Conservation (phyloP, 2,888 invertebrate species). For the Ennomos erosarius region DNA sequence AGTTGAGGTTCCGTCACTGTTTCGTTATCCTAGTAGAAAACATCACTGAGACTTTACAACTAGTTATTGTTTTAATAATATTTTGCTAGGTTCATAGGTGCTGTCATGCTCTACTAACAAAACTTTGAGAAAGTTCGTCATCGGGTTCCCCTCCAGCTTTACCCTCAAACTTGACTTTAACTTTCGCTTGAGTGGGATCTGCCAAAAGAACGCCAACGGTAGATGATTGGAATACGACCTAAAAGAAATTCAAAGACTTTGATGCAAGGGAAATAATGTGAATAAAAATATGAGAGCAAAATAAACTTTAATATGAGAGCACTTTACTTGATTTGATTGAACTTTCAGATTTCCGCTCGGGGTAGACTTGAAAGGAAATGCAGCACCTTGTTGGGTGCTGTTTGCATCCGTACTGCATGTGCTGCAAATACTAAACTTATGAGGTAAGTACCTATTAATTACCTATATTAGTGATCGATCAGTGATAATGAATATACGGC, state of each 20-base stretch:
- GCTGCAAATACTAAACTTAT: conserved; percentile 47
- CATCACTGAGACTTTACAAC: neutral
- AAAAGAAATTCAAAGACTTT: conserved; percentile 26
- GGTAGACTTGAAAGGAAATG: conserved; percentile 88
- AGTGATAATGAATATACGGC: too few species aligned
- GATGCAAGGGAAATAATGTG: too few species aligned
- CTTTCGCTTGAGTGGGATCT: conserved; percentile 87
- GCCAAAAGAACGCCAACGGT: conserved; percentile 88
- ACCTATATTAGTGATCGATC: too few species aligned
- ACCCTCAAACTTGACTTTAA: conserved; percentile 84
- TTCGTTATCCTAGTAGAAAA: conserved; percentile 49
- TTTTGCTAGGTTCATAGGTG: too few species aligned
- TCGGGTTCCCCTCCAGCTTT: conserved; percentile 62
- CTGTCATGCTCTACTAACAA: conserved; percentile 38
- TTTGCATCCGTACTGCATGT: conserved; percentile 60
- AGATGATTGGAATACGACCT: conserved; percentile 89
- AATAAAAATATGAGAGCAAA: too few species aligned
- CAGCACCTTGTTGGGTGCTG: conserved; percentile 57
- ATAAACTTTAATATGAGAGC: neutral
- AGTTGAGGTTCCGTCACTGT: conserved; percentile 54
- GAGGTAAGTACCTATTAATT: neutral
- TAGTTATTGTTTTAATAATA: too few species aligned
- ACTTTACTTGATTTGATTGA: conserved; percentile 87
- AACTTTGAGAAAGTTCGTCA: conserved; percentile 51
- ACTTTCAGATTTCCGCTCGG: conserved; percentile 90